Evolutionary conservation across 1,140 invertebrate species (phyloP).

Genomic region (Arctopsyche grandis): DNA sequence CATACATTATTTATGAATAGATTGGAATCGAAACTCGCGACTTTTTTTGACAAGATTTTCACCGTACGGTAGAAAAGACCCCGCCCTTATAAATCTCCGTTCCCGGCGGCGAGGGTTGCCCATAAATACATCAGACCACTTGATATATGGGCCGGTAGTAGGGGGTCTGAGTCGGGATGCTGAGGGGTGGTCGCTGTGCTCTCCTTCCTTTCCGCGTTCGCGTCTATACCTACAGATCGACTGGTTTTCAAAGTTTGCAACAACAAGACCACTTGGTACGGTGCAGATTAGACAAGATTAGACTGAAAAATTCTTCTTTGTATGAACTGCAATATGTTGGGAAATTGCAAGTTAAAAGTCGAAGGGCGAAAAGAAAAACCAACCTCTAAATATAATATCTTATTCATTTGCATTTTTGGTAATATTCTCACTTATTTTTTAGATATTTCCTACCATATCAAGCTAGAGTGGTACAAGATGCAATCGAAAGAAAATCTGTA

Average conservation of each 20-base stretch:
- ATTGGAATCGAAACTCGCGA: conserved; percentile 27
- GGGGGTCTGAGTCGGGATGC: conserved; percentile 37
- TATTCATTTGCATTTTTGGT: too few relatives aligned
- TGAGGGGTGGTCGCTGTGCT: conserved; percentile 9
- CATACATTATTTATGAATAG: conserved; percentile 32
- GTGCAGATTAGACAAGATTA: too few relatives aligned
- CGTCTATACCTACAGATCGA: neutral
- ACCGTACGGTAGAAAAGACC: conserved; percentile 36
- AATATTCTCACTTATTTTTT: too few relatives aligned
- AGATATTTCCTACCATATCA: too few relatives aligned
- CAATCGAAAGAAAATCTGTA: too few relatives aligned
- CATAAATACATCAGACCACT: conserved; percentile 48
- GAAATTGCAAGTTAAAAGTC: too few relatives aligned
- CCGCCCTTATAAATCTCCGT: conserved; percentile 45
- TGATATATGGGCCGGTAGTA: conserved; percentile 46
- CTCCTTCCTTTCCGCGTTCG: neutral
- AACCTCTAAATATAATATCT: too few relatives aligned
- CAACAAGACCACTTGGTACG: neutral
- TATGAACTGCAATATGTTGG: too few relatives aligned
- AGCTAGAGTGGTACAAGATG: too few relatives aligned
- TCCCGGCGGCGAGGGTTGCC: conserved; percentile 45
- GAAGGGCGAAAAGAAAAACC: too few relatives aligned
- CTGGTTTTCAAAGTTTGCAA: conserved; percentile 35
- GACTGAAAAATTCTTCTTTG: too few relatives aligned
- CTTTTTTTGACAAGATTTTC: conserved; percentile 33